phyloP scores from a whole-genome alignment of 2,113 vertebrate species.

The Zonotrichia leucophrys region DNA sequence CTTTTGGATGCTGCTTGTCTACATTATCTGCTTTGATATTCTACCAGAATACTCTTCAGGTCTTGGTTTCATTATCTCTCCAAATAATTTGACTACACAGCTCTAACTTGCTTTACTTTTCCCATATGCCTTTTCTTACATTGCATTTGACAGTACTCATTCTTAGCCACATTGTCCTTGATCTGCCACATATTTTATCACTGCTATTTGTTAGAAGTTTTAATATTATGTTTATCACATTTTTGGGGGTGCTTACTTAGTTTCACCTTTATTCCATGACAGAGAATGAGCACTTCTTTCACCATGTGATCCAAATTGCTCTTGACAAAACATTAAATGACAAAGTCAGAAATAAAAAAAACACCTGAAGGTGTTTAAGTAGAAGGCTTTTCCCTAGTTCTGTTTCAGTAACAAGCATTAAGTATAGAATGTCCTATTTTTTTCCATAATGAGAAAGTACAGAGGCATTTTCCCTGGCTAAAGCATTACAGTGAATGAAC shows the following conservation, averaged over 20 bases:
- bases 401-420: not conserved
- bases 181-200: not conserved
- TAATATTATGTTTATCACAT: not conserved
- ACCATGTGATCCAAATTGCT: not conserved
- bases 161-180: not conserved
- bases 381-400: not conserved
- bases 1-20: constrained; percentile 8
- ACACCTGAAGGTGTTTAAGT: not conserved
- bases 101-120: not conserved
- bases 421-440: not conserved
- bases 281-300: not conserved
- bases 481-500: not conserved
- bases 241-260: not conserved
- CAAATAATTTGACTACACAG: not conserved
- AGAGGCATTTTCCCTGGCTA: not conserved
- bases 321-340: not conserved
- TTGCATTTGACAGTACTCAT: not conserved
- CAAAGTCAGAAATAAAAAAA: not conserved
- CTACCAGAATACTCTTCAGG: not conserved
- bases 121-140: not conserved
- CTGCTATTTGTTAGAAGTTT: not conserved
- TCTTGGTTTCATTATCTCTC: not conserved
- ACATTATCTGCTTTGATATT: constrained; percentile 1
- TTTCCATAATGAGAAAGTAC: not conserved
- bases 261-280: not conserved